Base-by-base conservation (phyloP, 2,113 vertebrate species). In the Nanorana parkeri region DNA sequence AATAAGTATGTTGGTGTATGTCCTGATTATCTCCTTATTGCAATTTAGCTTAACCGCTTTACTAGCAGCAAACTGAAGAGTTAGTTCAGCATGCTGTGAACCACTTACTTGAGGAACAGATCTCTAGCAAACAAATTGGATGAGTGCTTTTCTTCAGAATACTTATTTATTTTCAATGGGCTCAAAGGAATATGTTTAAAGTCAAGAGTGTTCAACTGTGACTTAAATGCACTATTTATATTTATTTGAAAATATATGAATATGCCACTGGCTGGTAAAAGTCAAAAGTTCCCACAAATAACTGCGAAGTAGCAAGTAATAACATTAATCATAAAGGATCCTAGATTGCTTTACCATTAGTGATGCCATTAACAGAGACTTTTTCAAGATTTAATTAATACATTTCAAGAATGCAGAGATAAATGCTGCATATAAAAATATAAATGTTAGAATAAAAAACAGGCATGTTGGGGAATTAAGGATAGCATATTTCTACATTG, bases 161-260 rank as follows among this genome's bases (percentile, higher is more conserved):
- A 76, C 58, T 41, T 63, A 76, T 76, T 76, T 76, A 56, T 63
- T 76, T 77, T 77, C 56, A 65, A 51, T 51, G n/a, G 36, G 60
- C 56, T 63, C 32, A 61, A 41, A 15, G 8, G 56, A 41, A 60
- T 76, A 58, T 41, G 28, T 17, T 32, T 58, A 60, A 74, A n/a
- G 26, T 58, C 23, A 58, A 36, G 28, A 58, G 29, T 32, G 54
- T 55, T 56, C 55, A 74, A 55, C 36, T 58, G 54, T 60, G 26
- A 23, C 71, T 58, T 41, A 41, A 47, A 47, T 41, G 20, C n/a
- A 4, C 0, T 65, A n/a, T 21, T 68, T 23, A n/a, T 23, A 23
- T 51, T 23, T 68, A 21, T 21, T 4, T 36, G 15, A 17, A 41
- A 8, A 6, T 54, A 51, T 21, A 17, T 19, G n/a, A 54, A 24